Percentiles rank a stretch among this genome's conserved stretches.
phyloP scores from a whole-genome alignment of 2,888 invertebrate species.

The Dermolepida albohirtum region DNA sequence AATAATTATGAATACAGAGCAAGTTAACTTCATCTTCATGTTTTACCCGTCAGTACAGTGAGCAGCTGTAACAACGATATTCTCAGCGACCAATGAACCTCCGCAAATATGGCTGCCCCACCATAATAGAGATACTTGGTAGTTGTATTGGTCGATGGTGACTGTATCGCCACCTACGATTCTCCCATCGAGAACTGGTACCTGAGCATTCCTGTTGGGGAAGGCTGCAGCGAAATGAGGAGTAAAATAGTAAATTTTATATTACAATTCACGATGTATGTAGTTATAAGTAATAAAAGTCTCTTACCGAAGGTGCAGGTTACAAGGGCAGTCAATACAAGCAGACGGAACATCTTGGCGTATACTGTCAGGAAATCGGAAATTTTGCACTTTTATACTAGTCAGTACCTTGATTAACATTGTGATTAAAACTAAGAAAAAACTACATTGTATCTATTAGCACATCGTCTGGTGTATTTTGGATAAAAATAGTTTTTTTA shows the following conservation, averaged over 20 bases:
- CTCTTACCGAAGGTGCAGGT: slow-evolving; percentile 31
- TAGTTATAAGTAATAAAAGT: not conserved
- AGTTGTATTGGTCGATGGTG: slow-evolving; percentile 37
- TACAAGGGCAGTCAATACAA: slow-evolving; percentile 21
- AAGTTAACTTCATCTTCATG: too few species aligned
- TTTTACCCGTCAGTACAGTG: slow-evolving; percentile 43
- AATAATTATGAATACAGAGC: not conserved
- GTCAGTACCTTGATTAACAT: not conserved
- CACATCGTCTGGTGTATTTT: too few species aligned
- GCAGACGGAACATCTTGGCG: slow-evolving; percentile 31
- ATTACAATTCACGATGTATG: too few species aligned
- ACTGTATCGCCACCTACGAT: slow-evolving; percentile 41
- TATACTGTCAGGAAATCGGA: not conserved
- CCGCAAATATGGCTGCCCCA: slow-evolving; percentile 43
- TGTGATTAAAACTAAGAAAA: not conserved
- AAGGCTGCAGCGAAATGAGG: not conserved
- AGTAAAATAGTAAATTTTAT: not conserved
- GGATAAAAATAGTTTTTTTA: too few species aligned
- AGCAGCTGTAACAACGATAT: slow-evolving; percentile 42
- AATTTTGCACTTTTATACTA: not conserved
- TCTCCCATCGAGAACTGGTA: slow-evolving; percentile 42
- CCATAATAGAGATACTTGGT: slow-evolving; percentile 39
- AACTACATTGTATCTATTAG: not conserved
- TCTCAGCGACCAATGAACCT: slow-evolving; percentile 37
- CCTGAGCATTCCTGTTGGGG: not conserved